Conservation (phyloP, 2,797 vertebrate genomes). For the Darevskia nairensis region DNA sequence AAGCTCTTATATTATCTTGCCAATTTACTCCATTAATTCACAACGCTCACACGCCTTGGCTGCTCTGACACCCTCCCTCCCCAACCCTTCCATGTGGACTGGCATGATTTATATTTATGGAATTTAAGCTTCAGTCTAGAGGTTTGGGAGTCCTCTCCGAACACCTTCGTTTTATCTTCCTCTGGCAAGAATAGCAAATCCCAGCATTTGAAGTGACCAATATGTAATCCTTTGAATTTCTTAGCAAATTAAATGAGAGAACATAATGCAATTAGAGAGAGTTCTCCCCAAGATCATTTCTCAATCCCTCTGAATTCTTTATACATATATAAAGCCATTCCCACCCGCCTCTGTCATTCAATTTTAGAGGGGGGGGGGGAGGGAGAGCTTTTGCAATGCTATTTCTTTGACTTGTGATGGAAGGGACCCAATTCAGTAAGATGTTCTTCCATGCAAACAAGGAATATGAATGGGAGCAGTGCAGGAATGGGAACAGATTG, state of each 20-base stretch:
- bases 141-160: not conserved
- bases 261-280: not conserved
- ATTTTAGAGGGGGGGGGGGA: too few species aligned
- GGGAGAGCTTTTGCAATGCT: not conserved
- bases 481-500: not conserved
- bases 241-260: conserved; percentile 13
- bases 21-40: conserved; percentile 21
- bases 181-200: not conserved
- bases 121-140: conserved; percentile 16
- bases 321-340: not conserved
- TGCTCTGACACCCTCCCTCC: not conserved
- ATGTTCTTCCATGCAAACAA: not conserved
- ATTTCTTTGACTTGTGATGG: not conserved
- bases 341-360: not conserved
- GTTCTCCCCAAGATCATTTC: not conserved
- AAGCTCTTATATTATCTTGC: conserved; percentile 8
- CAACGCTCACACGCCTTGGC: not conserved
- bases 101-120: not conserved
- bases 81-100: too few species aligned
- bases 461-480: not conserved
- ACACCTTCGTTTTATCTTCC: not conserved
- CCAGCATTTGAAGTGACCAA: not conserved
- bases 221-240: not conserved
- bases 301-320: not conserved
- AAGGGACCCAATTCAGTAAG: not conserved